Evolutionary conservation across 2,113 vertebrate genomes (phyloP).

Genomic region (Gnathonemus echidnorhynchus): DNA sequence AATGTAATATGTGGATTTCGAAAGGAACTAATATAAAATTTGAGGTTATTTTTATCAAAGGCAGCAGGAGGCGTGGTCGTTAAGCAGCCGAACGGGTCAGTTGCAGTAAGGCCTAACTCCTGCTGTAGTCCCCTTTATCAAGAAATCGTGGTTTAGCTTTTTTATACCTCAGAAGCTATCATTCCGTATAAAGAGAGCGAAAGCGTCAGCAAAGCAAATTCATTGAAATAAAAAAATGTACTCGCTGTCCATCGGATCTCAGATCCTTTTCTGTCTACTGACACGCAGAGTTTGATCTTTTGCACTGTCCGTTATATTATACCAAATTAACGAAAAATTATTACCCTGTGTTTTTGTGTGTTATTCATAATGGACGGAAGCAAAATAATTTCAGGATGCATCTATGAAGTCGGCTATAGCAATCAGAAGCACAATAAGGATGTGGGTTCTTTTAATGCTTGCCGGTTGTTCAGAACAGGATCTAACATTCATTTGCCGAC

Average conservation of each 20-base stretch:
- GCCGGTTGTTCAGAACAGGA: slow-evolving; percentile 1
- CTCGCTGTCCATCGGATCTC: neutral
- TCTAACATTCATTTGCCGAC: slow-evolving; percentile 20
- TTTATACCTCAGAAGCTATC: neutral
- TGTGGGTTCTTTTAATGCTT: neutral
- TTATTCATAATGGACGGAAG: neutral
- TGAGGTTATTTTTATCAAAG: neutral
- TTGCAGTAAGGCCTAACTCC: neutral
- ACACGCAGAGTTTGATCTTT: neutral
- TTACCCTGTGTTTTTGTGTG: neutral
- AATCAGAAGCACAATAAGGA: neutral
- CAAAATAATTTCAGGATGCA: neutral
- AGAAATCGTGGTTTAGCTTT: neutral
- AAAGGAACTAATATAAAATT: slow-evolving; percentile 9
- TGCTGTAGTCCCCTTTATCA: neutral
- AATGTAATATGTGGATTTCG: slow-evolving; percentile 51
- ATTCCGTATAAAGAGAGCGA: neutral
- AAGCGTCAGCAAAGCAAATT: neutral
- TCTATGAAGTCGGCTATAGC: neutral
- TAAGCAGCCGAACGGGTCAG: neutral
- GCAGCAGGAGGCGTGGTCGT: neutral
- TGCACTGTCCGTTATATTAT: neutral
- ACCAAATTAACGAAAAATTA: neutral
- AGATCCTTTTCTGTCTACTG: neutral
- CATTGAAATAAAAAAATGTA: neutral